A percentile compares a stretch with the other conserved stretches of the same genome.
Evolutionary conservation across 2,113 vertebrate genomes (phyloP).

Genomic region (Osmerus eperlanus): DNA sequence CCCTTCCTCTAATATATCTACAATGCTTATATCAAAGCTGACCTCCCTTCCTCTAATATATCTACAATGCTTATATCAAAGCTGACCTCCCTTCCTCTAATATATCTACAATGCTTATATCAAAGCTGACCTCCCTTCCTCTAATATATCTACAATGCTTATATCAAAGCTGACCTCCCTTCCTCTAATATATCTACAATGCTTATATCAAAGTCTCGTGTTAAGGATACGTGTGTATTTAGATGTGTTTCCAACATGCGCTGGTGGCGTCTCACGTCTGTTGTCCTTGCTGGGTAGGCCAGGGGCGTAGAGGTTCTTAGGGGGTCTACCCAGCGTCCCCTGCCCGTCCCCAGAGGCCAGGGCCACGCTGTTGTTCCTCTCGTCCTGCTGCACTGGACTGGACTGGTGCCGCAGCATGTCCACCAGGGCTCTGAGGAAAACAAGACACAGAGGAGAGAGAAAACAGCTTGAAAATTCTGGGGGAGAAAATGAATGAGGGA

Average conservation of each 20-base stretch:
- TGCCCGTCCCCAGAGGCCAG: constrained; percentile 74
- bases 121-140: no score
- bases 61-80: no score
- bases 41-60: no score
- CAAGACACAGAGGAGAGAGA: neutral
- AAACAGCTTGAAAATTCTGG: no score
- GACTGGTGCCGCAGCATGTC: constrained; percentile 89
- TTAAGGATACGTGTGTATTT: no score
- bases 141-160: constrained; percentile 4
- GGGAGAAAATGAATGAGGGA: no score
- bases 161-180: neutral
- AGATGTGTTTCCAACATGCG: no score
- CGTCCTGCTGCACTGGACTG: constrained; percentile 78
- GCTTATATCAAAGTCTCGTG: no score
- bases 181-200: neutral
- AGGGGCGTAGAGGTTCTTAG: constrained; percentile 84
- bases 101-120: no score
- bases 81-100: no score
- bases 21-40: no score
- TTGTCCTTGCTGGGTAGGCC: constrained; percentile 81
- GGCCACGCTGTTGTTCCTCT: constrained; percentile 84
- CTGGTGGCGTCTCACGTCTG: constrained; percentile 72
- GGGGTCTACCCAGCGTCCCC: constrained; percentile 78
- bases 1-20: no score
- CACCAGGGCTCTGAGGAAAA: constrained; percentile 79